Percentiles rank a stretch among this genome's conserved stretches.
Conservation (phyloP, 2,797 vertebrate genomes). For the Gila robusta region DNA sequence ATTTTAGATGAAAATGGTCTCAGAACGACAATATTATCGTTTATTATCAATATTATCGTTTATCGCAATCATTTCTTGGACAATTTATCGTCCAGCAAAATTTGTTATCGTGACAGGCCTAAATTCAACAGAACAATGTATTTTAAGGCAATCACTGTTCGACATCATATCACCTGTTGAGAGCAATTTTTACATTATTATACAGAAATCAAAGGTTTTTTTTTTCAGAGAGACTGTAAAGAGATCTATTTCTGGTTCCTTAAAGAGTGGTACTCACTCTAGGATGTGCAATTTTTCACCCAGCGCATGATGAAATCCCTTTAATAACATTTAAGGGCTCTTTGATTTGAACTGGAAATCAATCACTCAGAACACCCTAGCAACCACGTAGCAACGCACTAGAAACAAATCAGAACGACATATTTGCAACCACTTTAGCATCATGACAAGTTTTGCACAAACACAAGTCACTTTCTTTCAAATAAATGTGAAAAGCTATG, state of each 20-base stretch:
- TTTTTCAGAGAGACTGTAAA: neutral
- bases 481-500: neutral
- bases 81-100: too few relatives aligned
- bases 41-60: too few relatives aligned
- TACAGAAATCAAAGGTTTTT: neutral
- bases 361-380: neutral
- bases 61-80: too few relatives aligned
- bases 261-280: neutral
- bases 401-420: neutral
- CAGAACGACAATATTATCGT: too few relatives aligned
- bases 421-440: neutral
- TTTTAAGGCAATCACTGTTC: neutral
- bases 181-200: neutral
- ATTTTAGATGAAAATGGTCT: too few relatives aligned
- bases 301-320: neutral
- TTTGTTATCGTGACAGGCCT: too few relatives aligned
- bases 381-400: neutral
- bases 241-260: neutral
- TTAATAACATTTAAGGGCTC: neutral
- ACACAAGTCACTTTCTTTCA: neutral
- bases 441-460: slow-evolving; percentile 3
- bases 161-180: neutral
- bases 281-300: neutral
- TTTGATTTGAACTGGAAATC: neutral
- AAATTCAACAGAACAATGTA: neutral